phyloP scores from a whole-genome alignment of 2,113 vertebrate species.

The Nesogale talazaci region DNA sequence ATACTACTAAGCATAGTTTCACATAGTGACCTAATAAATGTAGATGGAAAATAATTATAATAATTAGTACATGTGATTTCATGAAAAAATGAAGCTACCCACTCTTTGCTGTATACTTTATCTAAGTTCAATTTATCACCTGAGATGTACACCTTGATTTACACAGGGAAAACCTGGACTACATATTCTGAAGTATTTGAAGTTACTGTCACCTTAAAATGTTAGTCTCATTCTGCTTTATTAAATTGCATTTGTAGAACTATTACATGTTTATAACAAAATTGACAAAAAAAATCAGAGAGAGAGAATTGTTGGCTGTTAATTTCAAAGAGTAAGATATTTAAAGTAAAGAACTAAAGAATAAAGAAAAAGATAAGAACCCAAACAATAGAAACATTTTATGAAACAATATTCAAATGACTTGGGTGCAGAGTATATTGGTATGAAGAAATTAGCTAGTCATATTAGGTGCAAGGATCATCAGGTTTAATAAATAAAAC shows the following conservation, averaged over 20 bases:
- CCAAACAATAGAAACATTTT: not conserved
- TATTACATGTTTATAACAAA: not conserved
- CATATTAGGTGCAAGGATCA: no score
- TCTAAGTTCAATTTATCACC: not conserved
- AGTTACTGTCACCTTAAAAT: not conserved
- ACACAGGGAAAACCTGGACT: not conserved
- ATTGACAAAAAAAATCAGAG: not conserved
- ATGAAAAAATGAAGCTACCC: not conserved
- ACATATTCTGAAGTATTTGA: not conserved
- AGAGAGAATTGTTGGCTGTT: not conserved
- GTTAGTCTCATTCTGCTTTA: not conserved
- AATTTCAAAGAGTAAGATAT: not conserved
- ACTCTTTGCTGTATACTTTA: not conserved
- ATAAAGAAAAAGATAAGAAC: not conserved
- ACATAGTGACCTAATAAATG: not conserved
- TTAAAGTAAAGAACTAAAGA: not conserved
- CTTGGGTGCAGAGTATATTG: not conserved
- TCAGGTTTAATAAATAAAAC: not conserved
- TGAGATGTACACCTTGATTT: constrained; percentile 1
- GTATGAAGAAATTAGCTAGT: not conserved
- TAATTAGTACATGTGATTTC: not conserved
- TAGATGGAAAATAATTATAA: not conserved
- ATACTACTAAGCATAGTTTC: not conserved
- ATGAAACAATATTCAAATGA: not conserved
- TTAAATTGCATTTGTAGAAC: not conserved